Percentiles rank a stretch among this genome's conserved stretches.
These are phyloP conservation scores for Papilio dardanus DNA, from an alignment of 1,140 invertebrate species.

Conservation along the genomic window DNA sequence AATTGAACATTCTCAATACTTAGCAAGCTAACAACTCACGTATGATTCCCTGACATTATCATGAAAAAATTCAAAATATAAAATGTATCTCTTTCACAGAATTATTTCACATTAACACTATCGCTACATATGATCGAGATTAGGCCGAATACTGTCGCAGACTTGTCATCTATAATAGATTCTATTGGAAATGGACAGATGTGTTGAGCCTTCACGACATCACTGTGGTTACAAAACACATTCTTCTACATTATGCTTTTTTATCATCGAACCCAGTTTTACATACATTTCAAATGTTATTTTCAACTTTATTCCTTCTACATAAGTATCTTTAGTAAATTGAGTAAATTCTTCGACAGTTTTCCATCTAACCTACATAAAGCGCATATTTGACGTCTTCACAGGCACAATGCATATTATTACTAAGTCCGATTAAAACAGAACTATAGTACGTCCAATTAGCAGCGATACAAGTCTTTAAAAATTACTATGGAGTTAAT, in stretches of 20 bases:
- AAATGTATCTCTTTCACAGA: slow-evolving; percentile 29
- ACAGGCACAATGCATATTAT: neutral
- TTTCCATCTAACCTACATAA: neutral
- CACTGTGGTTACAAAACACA: too few species aligned
- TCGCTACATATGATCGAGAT: neutral
- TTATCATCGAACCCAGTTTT: neutral
- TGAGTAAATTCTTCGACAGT: neutral
- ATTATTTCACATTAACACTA: slow-evolving; percentile 28
- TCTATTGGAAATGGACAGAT: neutral
- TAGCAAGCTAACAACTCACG: neutral
- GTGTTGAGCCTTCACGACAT: neutral
- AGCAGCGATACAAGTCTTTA: too few species aligned
- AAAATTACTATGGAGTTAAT: too few species aligned
- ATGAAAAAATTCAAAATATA: slow-evolving; percentile 12
- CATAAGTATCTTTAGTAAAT: neutral
- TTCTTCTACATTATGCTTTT: too few species aligned
- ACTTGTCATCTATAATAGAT: neutral
- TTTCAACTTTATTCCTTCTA: neutral
- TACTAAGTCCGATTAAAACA: slow-evolving; percentile 6
- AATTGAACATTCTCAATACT: slow-evolving; percentile 25
- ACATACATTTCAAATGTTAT: neutral
- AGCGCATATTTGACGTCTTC: neutral
- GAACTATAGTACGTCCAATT: too few species aligned
- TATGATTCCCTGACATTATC: neutral
- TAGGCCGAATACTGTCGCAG: neutral